phyloP scores from a whole-genome alignment of 2,888 invertebrate genomes.

The Bellardia pandia region DNA sequence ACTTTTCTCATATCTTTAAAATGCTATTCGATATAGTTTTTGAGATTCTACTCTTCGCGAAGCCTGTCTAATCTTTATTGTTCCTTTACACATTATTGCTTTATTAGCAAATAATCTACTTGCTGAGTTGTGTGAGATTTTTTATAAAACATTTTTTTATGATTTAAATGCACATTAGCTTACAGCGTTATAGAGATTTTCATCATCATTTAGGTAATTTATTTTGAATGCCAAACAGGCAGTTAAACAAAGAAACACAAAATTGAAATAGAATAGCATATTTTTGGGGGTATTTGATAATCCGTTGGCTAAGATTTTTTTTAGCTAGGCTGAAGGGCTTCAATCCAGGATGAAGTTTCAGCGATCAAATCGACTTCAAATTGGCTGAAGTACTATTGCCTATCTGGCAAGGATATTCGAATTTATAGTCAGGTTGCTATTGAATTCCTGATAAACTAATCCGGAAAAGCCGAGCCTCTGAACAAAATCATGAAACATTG shows the following conservation, averaged over 20 bases:
- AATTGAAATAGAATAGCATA: neutral
- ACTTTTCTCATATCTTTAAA: neutral
- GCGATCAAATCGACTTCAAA: too few species aligned
- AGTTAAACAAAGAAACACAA: neutral
- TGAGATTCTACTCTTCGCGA: neutral
- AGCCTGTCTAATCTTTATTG: slow-evolving; percentile 40
- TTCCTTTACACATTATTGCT: slow-evolving; percentile 48
- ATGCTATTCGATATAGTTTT: slow-evolving; percentile 19
- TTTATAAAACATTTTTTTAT: neutral
- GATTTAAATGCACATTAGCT: slow-evolving; percentile 15
- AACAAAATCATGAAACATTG: too few species aligned
- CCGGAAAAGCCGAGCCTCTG: too few species aligned
- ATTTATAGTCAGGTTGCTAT: too few species aligned
- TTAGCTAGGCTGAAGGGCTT: too few species aligned
- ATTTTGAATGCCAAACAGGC: neutral
- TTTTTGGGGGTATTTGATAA: neutral
- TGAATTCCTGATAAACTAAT: too few species aligned
- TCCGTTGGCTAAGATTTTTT: too few species aligned
- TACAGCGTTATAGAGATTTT: neutral
- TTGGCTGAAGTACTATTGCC: too few species aligned
- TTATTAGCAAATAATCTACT: slow-evolving; percentile 25
- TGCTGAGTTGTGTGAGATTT: neutral
- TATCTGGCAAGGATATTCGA: too few species aligned
- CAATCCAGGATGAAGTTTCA: too few species aligned
- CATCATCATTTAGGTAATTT: slow-evolving; percentile 23